These are phyloP conservation scores for Chymomyza fuscimana DNA, from an alignment of 2,888 invertebrate species.

Conservation along the genomic window DNA sequence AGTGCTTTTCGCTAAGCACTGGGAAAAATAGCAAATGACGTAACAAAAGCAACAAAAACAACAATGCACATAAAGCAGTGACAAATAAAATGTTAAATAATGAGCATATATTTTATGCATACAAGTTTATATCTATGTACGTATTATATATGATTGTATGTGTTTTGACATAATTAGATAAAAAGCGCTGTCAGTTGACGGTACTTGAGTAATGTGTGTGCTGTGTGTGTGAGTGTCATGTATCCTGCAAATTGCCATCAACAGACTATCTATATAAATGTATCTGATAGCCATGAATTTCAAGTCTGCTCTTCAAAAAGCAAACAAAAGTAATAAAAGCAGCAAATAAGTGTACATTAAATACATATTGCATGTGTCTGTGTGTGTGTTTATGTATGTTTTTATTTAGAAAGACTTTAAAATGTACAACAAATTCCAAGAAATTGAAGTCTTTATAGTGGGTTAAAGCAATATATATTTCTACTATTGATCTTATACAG, in stretches of 20 bases:
- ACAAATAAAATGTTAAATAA: slow-evolving; percentile 20
- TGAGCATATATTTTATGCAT: slow-evolving; percentile 18
- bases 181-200: slow-evolving; percentile 22
- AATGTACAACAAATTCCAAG: slow-evolving; percentile 5
- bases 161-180: slow-evolving; percentile 40
- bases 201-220: not conserved
- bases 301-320: slow-evolving; percentile 3
- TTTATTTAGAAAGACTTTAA: slow-evolving; percentile 28
- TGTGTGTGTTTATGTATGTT: slow-evolving; percentile 27
- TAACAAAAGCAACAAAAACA: slow-evolving; percentile 14
- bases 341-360: not conserved
- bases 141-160: not conserved
- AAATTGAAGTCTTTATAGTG: not conserved
- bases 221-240: not conserved
- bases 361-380: not conserved
- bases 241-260: slow-evolving; percentile 23
- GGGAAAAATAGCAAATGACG: slow-evolving; percentile 39
- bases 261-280: slow-evolving; percentile 4
- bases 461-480: too few species aligned
- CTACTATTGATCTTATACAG: too few species aligned
- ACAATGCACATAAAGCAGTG: slow-evolving; percentile 1
- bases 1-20: slow-evolving; percentile 7
- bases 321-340: not conserved
- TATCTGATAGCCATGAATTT: not conserved
- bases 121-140: slow-evolving; percentile 30